phyloP scores from a whole-genome alignment of 2,797 vertebrate species.

The Pitangus sulphuratus region DNA sequence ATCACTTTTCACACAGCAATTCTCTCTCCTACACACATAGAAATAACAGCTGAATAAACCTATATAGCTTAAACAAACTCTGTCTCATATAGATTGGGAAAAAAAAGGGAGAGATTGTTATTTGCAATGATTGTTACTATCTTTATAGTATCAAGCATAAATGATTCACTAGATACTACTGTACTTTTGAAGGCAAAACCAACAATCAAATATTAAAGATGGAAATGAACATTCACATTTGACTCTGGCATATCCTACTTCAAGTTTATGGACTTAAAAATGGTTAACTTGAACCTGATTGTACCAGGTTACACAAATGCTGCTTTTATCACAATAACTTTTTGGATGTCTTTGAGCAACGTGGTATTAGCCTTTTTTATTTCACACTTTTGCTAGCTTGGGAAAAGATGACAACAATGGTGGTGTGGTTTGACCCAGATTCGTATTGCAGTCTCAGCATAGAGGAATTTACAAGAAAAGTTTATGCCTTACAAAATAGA shows the following conservation, averaged over 20 bases:
- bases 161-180: not conserved
- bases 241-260: not conserved
- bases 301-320: not conserved
- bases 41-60: not conserved
- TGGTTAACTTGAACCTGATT: not conserved
- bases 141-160: not conserved
- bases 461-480: not conserved
- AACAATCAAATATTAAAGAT: not conserved
- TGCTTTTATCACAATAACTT: not conserved
- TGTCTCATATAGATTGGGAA: not conserved
- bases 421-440: not conserved
- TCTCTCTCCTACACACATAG: not conserved
- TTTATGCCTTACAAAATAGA: not conserved
- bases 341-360: not conserved
- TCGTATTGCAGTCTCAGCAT: not conserved
- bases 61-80: not conserved
- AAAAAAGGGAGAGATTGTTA: not conserved
- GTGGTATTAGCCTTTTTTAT: not conserved
- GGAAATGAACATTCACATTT: not conserved
- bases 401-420: not conserved
- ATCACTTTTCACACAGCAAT: not conserved
- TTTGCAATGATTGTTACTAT: not conserved
- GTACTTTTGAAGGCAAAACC: not conserved
- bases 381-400: not conserved
- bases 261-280: not conserved